Evolutionary conservation across 2,888 invertebrate genomes (phyloP), one percentile per base, ranked within the genome.

Genomic region (Sialis fuliginosa): DNA sequence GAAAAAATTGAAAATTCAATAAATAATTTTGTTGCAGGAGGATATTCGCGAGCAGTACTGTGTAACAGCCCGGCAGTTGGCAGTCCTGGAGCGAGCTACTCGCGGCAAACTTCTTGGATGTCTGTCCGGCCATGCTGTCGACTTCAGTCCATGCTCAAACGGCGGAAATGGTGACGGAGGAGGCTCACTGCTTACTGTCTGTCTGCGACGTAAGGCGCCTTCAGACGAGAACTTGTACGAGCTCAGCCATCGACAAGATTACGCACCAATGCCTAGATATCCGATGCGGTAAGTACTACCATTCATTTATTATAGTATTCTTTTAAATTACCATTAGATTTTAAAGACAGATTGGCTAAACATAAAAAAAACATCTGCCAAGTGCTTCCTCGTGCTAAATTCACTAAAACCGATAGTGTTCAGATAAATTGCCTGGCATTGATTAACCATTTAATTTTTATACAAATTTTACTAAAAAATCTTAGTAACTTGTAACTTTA

Each of bases 41-140:
- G 87, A 87, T 69, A 90, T 92, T 65, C 77, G 87, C 56, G 91
- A 92, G 62, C 91, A 91, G 68, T 92, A 92, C 70, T 92, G 91
- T 71, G 87, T 92, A 69, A 90, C 83, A 62, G 86, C 84, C 68
- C 80, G 89, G 61, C 89, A 90, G 65, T 69, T 91, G 64, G 84
- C 85, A 61, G 77, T 82, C 56, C 75, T 90, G 59, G 88, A 89
- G 58, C 69, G 57, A n/a, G 68, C 57, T 61, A 66, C 9, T 55
- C 68, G 52, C 61, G 70, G 49, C 64, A 69, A 57, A 61, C 66
- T 59, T 52, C 67, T 58, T 40, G 88, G 90, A 55, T 91, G 90
- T 63, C 73, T 90, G 57, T 87, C 88, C 44, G 72, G 72, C 53
- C 74, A 74, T 60, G 72, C 75, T 59, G 22, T 22, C 22, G 77